These are phyloP conservation scores for Fratercula arctica DNA, from an alignment of 2,797 vertebrate genomes.

Conservation along the genomic window DNA sequence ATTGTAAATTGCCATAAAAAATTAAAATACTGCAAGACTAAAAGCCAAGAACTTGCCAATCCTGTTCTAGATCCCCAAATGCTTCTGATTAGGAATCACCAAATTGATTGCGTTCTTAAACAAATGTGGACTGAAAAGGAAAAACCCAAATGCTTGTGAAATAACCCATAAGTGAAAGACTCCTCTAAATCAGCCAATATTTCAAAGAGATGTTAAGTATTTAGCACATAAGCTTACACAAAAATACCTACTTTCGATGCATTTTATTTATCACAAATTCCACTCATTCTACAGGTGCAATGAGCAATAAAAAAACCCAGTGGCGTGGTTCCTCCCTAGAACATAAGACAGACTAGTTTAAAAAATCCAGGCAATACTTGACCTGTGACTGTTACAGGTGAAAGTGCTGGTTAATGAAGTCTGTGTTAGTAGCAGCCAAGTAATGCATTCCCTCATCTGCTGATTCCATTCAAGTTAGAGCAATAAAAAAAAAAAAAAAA, in stretches of 20 bases:
- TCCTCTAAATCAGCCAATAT: background rate
- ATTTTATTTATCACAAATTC: background rate
- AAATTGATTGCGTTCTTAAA: slow-evolving; percentile 13
- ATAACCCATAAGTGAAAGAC: background rate
- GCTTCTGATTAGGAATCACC: slow-evolving; percentile 5
- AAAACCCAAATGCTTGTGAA: background rate
- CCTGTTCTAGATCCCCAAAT: slow-evolving; percentile 11
- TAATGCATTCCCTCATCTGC: background rate
- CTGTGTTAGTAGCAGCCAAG: background rate
- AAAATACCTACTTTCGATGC: background rate
- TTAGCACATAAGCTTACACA: background rate
- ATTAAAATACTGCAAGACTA: slow-evolving; percentile 5
- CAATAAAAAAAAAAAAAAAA: background rate
- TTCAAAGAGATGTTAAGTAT: background rate
- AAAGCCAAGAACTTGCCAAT: background rate
- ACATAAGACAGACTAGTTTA: background rate
- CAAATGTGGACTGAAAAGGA: background rate
- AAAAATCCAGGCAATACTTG: background rate
- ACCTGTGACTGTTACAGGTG: background rate
- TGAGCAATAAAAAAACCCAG: background rate
- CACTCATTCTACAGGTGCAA: background rate
- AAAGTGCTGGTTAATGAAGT: background rate
- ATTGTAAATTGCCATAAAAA: slow-evolving; percentile 13
- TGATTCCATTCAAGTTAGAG: background rate
- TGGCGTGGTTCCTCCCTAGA: background rate